These are phyloP conservation scores for Caenorhabditis japonica DNA, from an alignment of 2,888 invertebrate species.

Conservation along the genomic window DNA sequence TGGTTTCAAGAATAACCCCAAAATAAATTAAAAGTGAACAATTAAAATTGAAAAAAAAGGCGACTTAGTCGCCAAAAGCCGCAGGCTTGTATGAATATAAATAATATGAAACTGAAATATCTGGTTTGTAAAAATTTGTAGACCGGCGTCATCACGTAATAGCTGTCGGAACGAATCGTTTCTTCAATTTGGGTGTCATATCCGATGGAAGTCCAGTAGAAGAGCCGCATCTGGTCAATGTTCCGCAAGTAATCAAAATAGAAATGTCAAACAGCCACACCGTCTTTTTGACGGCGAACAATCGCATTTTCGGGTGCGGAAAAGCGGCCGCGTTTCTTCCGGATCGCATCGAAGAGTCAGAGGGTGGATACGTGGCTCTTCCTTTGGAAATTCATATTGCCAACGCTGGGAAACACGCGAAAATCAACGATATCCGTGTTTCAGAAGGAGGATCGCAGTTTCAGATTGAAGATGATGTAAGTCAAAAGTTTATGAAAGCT, in stretches of 20 bases:
- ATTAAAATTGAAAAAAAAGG: no score
- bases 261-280: slow-evolving; percentile 43
- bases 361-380: slow-evolving; percentile 19
- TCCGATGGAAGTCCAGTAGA: slow-evolving; percentile 46
- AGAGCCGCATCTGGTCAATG: slow-evolving; percentile 18
- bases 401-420: background rate
- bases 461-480: slow-evolving; percentile 4
- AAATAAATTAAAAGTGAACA: background rate
- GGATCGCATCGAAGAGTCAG: slow-evolving; percentile 1
- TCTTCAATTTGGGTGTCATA: slow-evolving; percentile 43
- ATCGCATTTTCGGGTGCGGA: slow-evolving; percentile 34
- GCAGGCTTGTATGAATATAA: no score
- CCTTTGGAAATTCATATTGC: slow-evolving; percentile 12
- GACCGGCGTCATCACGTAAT: slow-evolving; percentile 21
- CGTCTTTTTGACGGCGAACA: slow-evolving; percentile 24
- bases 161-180: slow-evolving; percentile 35
- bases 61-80: no score
- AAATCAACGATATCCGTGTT: background rate
- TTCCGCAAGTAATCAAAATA: slow-evolving; percentile 15
- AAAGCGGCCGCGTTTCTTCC: slow-evolving; percentile 19
- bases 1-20: no score
- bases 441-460: slow-evolving; percentile 16
- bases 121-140: no score
- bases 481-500: background rate
- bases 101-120: no score